Evolutionary conservation across 2,888 invertebrate species (phyloP), one percentile per base, ranked within the genome.

Genomic region (Orchesella flavescens): DNA sequence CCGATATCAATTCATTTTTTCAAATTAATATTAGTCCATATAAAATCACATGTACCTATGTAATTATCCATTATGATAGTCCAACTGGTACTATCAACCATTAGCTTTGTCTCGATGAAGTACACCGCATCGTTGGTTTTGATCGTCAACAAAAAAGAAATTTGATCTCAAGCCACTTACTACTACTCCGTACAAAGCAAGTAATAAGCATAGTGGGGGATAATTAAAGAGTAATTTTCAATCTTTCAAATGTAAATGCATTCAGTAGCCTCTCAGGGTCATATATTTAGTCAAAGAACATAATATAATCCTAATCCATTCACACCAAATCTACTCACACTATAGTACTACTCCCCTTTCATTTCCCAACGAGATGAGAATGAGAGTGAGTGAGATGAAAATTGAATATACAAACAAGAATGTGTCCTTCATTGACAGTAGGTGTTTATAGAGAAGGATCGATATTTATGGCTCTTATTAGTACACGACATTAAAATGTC

Each of bases 1-100:
- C 63, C 61, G 49, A 49, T 44, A 61, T 24, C 74, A 46, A 63
- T 75, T 53, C 49, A 63, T 75, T 75, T 34, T 73, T 73, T 75
- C 15, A 24, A 75, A 65, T 49, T 75, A 75, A 75, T 65, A 75
- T 49, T 65, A 53, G 65, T 19, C 2, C 23, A n/a, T 61, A 69
- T 17, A 46, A 21, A 53, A 15, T 12, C 49, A 49, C n/a, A 49
- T 49, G 49, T 49, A 49, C n/a, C n/a, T 49, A n/a, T 49, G n/a
- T 49, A 15, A 49, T 19, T 66, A 46, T 17, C 43, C 17, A 66
- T 46, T 34, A 68, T 57, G 2, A 57, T 57, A 57, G 57, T 57
- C 57, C 57, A 15, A 53, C n/a, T 17, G 4, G 17, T 53, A 3
- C n/a, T 53, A 12, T 49, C 10, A 49, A 12, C 49, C 12, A 57